These are phyloP conservation scores for Hypotaenidia okinawae DNA, from an alignment of 2,797 vertebrate genomes.

Conservation along the genomic window DNA sequence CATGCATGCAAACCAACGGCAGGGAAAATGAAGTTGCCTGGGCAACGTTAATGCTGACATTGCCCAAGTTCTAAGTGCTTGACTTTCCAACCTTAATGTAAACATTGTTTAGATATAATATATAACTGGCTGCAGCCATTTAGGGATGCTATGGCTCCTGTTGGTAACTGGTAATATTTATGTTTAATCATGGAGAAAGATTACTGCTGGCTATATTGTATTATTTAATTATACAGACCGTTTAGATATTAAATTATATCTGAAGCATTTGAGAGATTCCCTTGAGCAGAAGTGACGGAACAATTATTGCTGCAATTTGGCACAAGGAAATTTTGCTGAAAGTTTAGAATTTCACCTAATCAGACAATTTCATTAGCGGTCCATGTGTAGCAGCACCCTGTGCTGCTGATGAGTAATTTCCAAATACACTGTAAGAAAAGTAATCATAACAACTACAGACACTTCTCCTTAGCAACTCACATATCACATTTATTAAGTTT, in stretches of 20 bases:
- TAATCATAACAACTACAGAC: background rate
- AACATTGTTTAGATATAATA: conserved; percentile 11
- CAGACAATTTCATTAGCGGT: conserved; percentile 38
- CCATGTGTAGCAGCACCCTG: background rate
- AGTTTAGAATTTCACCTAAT: conserved; percentile 59
- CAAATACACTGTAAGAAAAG: conserved; percentile 24
- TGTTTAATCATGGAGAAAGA: conserved; percentile 35
- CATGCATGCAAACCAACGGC: background rate
- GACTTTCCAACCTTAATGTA: background rate
- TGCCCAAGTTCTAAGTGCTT: background rate
- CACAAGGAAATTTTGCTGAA: conserved; percentile 33
- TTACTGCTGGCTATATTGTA: conserved; percentile 30
- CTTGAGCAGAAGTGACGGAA: conserved; percentile 50
- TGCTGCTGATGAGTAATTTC: background rate
- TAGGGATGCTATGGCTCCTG: conserved; percentile 10
- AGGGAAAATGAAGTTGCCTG: background rate
- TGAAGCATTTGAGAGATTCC: conserved; percentile 38
- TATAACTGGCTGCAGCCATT: conserved; percentile 11
- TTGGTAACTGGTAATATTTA: conserved; percentile 26
- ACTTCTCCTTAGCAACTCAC: background rate
- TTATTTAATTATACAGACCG: conserved; percentile 61
- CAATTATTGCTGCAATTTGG: conserved; percentile 48
- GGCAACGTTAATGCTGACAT: background rate
- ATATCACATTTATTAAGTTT: conserved; percentile 4
- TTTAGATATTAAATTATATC: conserved; percentile 52